Percentiles rank a stretch among this genome's conserved stretches.
Conservation (phyloP, 2,888 invertebrate genomes). For the Antheraea assamensis region DNA sequence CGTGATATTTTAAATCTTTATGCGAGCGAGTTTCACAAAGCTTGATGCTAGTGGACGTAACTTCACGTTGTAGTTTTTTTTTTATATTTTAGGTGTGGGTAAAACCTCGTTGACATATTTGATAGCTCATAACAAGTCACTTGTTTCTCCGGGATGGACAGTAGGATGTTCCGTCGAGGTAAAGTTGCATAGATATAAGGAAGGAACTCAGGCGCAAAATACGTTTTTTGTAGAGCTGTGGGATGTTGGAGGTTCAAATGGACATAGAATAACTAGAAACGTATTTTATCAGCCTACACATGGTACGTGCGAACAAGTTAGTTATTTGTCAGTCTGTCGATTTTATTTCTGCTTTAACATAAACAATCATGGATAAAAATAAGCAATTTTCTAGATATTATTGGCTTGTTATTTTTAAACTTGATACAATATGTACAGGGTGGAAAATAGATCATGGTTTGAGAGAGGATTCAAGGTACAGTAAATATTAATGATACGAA, state of each 20-base stretch:
- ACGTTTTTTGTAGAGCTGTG: constrained; percentile 97
- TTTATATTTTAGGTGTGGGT: constrained; percentile 89
- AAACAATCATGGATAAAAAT: background rate
- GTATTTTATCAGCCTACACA: constrained; percentile 97
- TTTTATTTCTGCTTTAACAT: background rate
- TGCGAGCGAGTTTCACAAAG: too few species aligned
- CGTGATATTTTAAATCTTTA: too few species aligned
- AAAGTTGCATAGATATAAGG: constrained; percentile 96
- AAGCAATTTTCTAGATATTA: background rate
- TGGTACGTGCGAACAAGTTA: constrained; percentile 77
- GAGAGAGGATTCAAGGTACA: too few species aligned
- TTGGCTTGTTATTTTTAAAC: background rate
- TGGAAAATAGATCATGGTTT: too few species aligned
- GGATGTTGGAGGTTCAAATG: constrained; percentile 98
- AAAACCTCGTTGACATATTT: constrained; percentile 97
- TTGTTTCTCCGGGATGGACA: constrained; percentile 95
- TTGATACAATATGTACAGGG: background rate
- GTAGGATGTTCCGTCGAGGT: constrained; percentile 98
- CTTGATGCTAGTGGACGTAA: background rate
- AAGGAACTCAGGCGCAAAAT: constrained; percentile 95
- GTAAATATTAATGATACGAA: too few species aligned
- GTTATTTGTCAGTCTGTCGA: background rate
- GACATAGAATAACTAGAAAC: constrained; percentile 95
- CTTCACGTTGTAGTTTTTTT: background rate
- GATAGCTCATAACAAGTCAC: constrained; percentile 93